Evolutionary conservation across 2,888 invertebrate species (phyloP).

Genomic region (Limenitis arthemis): DNA sequence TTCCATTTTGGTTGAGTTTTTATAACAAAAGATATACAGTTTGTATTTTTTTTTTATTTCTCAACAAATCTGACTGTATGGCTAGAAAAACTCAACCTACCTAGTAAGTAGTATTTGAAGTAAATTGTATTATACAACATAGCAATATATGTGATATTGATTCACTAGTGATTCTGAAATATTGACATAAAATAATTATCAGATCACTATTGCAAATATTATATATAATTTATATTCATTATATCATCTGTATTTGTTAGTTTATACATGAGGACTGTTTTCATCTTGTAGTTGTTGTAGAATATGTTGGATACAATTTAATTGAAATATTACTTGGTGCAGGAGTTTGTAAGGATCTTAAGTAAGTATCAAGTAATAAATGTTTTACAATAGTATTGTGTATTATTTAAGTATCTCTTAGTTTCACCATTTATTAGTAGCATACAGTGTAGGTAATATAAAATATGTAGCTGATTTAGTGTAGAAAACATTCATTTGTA

Average conservation of each 20-base stretch:
- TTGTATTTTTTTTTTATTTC: background rate
- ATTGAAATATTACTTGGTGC: conserved; percentile 48
- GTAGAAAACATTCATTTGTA: too few relatives aligned
- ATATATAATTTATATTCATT: background rate
- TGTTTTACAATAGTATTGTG: conserved; percentile 28
- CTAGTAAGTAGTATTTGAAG: conserved; percentile 45
- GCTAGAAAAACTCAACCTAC: conserved; percentile 1
- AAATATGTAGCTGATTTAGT: background rate
- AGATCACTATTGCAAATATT: too few relatives aligned
- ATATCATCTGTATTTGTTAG: background rate
- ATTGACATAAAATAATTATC: too few relatives aligned
- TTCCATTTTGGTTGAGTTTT: conserved; percentile 1
- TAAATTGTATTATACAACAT: conserved; percentile 35
- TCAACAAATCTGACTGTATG: too few relatives aligned
- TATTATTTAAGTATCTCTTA: conserved; percentile 25
- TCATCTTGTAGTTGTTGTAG: background rate
- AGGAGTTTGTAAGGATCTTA: conserved; percentile 37
- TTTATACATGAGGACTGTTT: background rate
- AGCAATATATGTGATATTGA: background rate
- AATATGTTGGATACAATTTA: conserved; percentile 31
- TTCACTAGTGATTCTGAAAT: too few relatives aligned
- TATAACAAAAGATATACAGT: background rate
- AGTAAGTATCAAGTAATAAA: conserved; percentile 54
- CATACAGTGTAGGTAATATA: background rate
- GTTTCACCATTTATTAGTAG: background rate